Conservation (phyloP, 64 coral and sea anemone genomes). For the Montipora cactus region DNA sequence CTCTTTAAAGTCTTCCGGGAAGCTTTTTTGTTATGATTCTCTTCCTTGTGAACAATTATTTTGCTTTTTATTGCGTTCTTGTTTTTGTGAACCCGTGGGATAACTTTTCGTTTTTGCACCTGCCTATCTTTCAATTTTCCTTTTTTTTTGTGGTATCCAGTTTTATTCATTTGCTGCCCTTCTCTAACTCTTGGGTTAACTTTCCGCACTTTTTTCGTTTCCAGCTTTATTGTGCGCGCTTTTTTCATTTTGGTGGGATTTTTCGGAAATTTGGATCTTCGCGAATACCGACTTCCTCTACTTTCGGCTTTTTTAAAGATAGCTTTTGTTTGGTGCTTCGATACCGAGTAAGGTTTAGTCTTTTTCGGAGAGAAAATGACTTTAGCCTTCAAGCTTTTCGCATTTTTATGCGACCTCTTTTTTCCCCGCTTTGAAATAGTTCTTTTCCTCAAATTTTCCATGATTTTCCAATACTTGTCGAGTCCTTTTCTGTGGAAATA, state of each 20-base stretch:
- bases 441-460: slow-evolving; percentile 9
- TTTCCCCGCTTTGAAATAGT: background rate
- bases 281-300: background rate
- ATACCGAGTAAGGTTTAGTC: background rate
- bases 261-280: background rate
- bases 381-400: background rate
- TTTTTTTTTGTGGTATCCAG: no score
- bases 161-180: background rate
- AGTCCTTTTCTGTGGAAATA: slow-evolving; percentile 44
- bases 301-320: background rate
- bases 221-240: background rate
- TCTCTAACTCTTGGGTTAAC: background rate
- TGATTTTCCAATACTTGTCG: slow-evolving; percentile 46
- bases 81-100: background rate
- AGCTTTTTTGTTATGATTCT: background rate
- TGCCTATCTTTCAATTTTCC: no score
- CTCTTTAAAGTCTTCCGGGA: background rate
- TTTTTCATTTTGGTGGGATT: slow-evolving; percentile 5
- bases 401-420: background rate
- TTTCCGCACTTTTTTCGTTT: background rate
- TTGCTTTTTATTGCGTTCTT: background rate
- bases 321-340: background rate
- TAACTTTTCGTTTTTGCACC: no score
- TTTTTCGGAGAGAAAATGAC: background rate
- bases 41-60: background rate